These are phyloP conservation scores for Alethe diademata DNA, from an alignment of 2,113 vertebrate species.

Conservation along the genomic window DNA sequence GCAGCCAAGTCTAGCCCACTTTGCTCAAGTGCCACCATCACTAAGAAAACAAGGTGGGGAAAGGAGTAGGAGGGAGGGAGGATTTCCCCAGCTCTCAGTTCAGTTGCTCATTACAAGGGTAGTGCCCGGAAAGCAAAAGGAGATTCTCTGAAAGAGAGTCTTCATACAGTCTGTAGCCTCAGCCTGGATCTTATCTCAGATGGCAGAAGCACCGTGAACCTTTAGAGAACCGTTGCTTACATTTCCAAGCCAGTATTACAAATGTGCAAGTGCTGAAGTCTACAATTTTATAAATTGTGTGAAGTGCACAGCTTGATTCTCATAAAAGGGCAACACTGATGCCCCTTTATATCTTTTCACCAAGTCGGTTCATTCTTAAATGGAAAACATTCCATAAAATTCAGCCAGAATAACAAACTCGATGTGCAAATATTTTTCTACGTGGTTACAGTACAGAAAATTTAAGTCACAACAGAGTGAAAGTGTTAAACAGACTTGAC, in stretches of 20 bases:
- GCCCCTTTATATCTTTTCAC: background rate
- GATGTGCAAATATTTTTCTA: background rate
- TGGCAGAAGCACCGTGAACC: background rate
- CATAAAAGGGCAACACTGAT: background rate
- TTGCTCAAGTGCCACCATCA: background rate
- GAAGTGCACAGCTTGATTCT: background rate
- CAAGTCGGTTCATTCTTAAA: background rate
- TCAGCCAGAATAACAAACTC: background rate
- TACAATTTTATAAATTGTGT: background rate
- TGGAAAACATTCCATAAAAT: background rate
- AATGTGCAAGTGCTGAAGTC: background rate
- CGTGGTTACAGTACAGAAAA: background rate
- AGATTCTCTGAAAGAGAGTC: background rate
- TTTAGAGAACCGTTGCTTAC: background rate
- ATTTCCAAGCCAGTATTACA: background rate
- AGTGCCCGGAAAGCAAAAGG: background rate
- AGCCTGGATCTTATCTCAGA: background rate
- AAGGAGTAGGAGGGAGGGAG: background rate
- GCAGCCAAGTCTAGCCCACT: background rate
- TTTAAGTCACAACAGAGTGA: background rate
- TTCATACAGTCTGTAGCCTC: background rate
- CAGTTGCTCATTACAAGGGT: background rate
- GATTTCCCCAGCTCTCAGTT: background rate
- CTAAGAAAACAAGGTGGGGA: background rate
- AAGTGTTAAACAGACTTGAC: background rate